A percentile compares a stretch with the other conserved stretches of the same genome.
phyloP scores from a whole-genome alignment of 2,888 invertebrate species.

The Lutraria lutraria region DNA sequence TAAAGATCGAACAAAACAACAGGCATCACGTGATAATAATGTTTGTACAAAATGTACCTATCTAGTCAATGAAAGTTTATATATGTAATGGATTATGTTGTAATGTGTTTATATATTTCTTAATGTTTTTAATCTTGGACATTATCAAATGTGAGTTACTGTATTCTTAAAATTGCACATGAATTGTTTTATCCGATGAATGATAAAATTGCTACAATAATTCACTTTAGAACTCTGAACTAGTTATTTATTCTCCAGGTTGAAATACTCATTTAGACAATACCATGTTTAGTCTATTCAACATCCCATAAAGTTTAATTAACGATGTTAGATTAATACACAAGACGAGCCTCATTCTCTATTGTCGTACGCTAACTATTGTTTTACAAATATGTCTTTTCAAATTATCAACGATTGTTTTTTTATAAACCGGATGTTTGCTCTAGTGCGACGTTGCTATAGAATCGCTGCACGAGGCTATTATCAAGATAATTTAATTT shows the following conservation, averaged over 20 bases:
- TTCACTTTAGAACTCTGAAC: too few species aligned
- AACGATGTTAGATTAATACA: not conserved
- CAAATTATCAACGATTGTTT: constrained; percentile 54
- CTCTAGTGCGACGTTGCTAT: constrained; percentile 58
- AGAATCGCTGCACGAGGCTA: constrained; percentile 32
- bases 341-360: constrained; percentile 31
- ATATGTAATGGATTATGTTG: not conserved
- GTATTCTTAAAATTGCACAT: too few species aligned
- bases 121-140: too few species aligned
- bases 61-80: not conserved
- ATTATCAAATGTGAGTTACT: too few species aligned
- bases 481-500: constrained; percentile 22
- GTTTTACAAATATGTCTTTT: constrained; percentile 34
- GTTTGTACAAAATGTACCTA: constrained; percentile 2
- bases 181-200: too few species aligned
- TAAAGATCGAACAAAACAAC: not conserved
- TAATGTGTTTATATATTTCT: not conserved
- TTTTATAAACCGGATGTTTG: constrained; percentile 62
- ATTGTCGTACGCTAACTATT: constrained; percentile 28
- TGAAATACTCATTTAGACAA: too few species aligned
- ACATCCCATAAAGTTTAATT: too few species aligned
- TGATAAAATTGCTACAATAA: too few species aligned
- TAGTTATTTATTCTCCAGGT: too few species aligned
- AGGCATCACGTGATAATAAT: not conserved
- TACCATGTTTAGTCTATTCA: too few species aligned